phyloP scores from a whole-genome alignment of 2,797 vertebrate genomes.

The Varecia variegata region DNA sequence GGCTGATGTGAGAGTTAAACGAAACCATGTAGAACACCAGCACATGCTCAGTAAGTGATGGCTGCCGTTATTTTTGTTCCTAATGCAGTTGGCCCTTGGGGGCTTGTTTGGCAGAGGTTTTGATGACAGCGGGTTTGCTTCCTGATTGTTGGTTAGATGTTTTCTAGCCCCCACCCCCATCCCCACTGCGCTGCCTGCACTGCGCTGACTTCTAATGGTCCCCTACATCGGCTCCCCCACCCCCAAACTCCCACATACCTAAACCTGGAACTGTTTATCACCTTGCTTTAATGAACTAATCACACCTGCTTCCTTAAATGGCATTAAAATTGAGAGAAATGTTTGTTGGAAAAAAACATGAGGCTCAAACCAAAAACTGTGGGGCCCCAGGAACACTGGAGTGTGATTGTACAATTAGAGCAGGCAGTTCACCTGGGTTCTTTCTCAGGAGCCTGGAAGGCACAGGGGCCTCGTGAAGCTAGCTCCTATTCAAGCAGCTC shows the following conservation, averaged over 20 bases:
- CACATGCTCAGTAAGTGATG: not conserved
- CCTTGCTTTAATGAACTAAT: not conserved
- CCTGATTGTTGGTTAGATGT: not conserved
- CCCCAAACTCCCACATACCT: not conserved
- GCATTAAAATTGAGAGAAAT: not conserved
- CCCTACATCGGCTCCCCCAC: not conserved
- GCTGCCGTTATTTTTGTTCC: not conserved
- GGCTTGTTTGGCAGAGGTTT: not conserved
- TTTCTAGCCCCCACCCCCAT: not conserved
- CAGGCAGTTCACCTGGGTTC: not conserved
- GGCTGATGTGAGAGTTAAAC: no score
- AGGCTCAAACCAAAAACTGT: not conserved
- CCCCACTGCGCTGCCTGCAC: not conserved
- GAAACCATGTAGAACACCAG: rapidly evolving
- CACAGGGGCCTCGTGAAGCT: not conserved
- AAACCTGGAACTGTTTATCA: not conserved
- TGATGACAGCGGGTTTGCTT: not conserved
- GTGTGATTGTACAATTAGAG: not conserved
- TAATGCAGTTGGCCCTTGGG: not conserved
- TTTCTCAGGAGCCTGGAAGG: not conserved
- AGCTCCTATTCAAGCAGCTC: not conserved
- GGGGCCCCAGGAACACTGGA: not conserved
- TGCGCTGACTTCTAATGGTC: no score
- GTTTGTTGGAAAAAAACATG: not conserved
- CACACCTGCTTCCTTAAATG: not conserved